A percentile compares a stretch with the other conserved stretches of the same genome.
Conservation (phyloP, 2,888 invertebrate species). For the Sarcophaga subvicina region DNA sequence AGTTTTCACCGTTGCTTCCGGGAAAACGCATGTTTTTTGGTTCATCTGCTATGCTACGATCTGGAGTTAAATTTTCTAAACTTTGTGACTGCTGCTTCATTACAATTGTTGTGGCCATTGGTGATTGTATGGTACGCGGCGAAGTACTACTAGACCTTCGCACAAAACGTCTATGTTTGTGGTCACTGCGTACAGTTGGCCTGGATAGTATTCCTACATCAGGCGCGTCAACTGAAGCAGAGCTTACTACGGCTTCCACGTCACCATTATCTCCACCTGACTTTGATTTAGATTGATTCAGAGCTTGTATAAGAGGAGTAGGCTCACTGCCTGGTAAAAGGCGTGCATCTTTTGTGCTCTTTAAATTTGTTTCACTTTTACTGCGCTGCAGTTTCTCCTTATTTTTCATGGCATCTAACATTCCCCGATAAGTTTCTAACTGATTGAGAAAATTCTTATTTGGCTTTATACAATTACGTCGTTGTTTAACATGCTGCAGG, state of each 20-base stretch:
- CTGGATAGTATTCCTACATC: conserved; percentile 40
- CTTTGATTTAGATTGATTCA: conserved; percentile 81
- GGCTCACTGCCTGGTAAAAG: conserved; percentile 84
- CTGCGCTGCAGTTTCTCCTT: conserved; percentile 95
- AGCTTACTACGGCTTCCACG: conserved; percentile 58
- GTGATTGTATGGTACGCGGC: conserved; percentile 76
- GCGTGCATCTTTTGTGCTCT: conserved; percentile 85
- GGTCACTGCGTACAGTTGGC: conserved; percentile 70
- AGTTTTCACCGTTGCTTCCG: conserved; percentile 92
- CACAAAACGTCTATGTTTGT: conserved; percentile 77
- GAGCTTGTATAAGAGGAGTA: conserved; percentile 85
- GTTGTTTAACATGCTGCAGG: conserved; percentile 93
- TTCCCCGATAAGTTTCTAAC: conserved; percentile 97
- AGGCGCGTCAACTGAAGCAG: conserved; percentile 47
- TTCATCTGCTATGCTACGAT: conserved; percentile 81
- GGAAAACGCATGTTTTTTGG: conserved; percentile 92
- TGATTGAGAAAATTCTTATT: conserved; percentile 97
- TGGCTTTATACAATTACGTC: conserved; percentile 96
- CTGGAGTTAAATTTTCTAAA: conserved; percentile 80
- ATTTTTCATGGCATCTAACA: conserved; percentile 97
- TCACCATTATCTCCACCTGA: conserved; percentile 71
- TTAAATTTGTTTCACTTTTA: conserved; percentile 95
- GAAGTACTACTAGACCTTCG: conserved; percentile 81
- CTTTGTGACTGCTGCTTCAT: conserved; percentile 81
- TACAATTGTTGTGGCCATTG: conserved; percentile 74